These are phyloP conservation scores for Megathymus violae DNA, from an alignment of 1,140 invertebrate genomes.

Conservation along the genomic window DNA sequence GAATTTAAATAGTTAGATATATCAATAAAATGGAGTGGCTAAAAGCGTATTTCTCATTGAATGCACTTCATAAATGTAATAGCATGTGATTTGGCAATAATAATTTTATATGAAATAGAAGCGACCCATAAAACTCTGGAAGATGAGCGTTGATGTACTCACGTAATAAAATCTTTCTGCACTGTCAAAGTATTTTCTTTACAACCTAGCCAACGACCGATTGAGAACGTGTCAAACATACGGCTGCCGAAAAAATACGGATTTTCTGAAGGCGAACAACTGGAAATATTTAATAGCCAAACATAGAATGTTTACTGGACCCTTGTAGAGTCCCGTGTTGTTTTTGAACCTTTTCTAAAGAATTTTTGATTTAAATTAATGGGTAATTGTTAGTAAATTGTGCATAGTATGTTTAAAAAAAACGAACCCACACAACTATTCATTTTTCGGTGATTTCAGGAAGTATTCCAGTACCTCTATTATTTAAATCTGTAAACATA, in stretches of 20 bases:
- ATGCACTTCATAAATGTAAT: slow-evolving; percentile 20
- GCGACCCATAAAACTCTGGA: slow-evolving; percentile 24
- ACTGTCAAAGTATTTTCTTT: slow-evolving; percentile 31
- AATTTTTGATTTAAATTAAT: neutral
- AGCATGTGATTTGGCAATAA: slow-evolving; percentile 18
- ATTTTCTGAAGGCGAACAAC: slow-evolving; percentile 8
- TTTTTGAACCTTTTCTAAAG: neutral
- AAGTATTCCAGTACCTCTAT: too few relatives aligned
- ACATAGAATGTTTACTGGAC: slow-evolving; percentile 10
- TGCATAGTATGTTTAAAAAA: too few relatives aligned
- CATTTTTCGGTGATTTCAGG: too few relatives aligned
- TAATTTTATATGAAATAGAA: slow-evolving; percentile 33
- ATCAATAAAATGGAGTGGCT: too few relatives aligned
- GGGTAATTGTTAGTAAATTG: too few relatives aligned
- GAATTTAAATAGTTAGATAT: too few relatives aligned
- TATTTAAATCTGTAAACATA: too few relatives aligned
- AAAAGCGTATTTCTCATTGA: slow-evolving; percentile 5
- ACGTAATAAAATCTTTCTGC: slow-evolving; percentile 31
- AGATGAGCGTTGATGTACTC: slow-evolving; percentile 33
- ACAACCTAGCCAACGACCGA: slow-evolving; percentile 24
- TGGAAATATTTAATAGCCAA: slow-evolving; percentile 12
- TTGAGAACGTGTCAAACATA: slow-evolving; percentile 20
- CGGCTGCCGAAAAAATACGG: slow-evolving; percentile 16
- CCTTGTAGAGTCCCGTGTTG: neutral
- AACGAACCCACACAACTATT: too few relatives aligned